Base-by-base conservation (phyloP, 2,888 invertebrate genomes). In the Scaeva pyrastri region DNA sequence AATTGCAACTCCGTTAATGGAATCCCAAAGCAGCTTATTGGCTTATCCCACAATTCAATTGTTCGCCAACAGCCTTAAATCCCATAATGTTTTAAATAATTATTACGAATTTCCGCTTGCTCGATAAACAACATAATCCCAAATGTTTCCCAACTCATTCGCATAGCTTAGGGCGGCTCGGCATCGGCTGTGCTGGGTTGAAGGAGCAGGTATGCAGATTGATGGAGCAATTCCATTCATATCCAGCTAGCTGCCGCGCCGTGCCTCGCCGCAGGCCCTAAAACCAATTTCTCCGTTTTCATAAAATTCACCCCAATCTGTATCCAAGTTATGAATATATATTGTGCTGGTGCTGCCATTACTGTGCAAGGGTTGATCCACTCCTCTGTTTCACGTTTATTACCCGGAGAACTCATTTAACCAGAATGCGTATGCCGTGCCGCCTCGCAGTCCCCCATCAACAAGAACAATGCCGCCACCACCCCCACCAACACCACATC, bases 361-460 rank as follows among this genome's bases (percentile, higher is more conserved):
- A 26, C 39, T 82, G 58, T 82, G 71, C 66, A 82, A 86, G 86
- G 86, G 86, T 86, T 86, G 86, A 71, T 86, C 77, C 82, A 78
- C 66, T 74, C 86, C 74, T 74, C 64, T 73, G 64, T 45, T 76
- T 55, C 52, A 77, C 58, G 74, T 82, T 80, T 78, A 86, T 86
- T 82, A 86, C 82, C 82, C 82, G 77, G 78, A 70, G 82, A 78
- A 70, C 82, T 86, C 77, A 86, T 86, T 86, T 86, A 86, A 58
- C 52, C 64, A 74, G 58, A 78, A 74, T 73, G 82, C 74, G 73
- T 74, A 82, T 86, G 77, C 85, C 77, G 26, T 14, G 7, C 16
- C 12, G 16, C 52, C 52, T 26, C 23, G 31, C 39, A 31, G 45
- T 66, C 74, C 70, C 82, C 73, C 73, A 39, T 21, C 50, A 52